phyloP scores from a whole-genome alignment of 2,888 invertebrate genomes.

The Zygogramma bicolorata region DNA sequence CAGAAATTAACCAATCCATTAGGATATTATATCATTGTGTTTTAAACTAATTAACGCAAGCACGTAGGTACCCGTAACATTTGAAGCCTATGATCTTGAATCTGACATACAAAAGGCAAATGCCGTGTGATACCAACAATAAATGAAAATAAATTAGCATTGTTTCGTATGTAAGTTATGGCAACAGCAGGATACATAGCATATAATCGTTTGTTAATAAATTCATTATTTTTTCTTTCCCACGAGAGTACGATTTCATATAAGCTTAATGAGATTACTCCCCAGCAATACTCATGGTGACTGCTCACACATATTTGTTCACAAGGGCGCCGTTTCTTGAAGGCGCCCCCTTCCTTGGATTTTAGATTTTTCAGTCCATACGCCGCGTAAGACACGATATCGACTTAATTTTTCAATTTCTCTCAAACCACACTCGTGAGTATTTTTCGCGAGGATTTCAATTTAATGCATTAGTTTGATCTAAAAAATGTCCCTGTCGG shows the following conservation, averaged over 20 bases:
- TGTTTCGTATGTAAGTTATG: neutral
- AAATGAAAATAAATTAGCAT: neutral
- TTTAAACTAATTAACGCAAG: too few species aligned
- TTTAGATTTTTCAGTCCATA: too few species aligned
- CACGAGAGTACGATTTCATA: neutral
- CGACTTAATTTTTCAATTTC: too few species aligned
- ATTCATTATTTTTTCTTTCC: neutral
- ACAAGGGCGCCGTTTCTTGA: too few species aligned
- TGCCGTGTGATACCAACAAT: neutral
- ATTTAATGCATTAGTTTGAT: too few species aligned
- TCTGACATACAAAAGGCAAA: neutral
- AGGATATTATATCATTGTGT: too few species aligned
- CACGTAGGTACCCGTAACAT: neutral
- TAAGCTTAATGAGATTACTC: neutral
- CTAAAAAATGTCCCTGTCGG: too few species aligned
- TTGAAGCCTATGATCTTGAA: neutral
- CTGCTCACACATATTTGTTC: neutral
- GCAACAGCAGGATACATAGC: neutral
- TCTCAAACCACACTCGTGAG: too few species aligned
- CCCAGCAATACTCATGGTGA: neutral
- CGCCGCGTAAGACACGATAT: too few species aligned
- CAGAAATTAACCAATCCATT: too few species aligned
- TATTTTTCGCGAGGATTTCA: too few species aligned
- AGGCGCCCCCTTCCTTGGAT: too few species aligned
- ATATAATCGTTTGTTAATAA: neutral